Evolutionary conservation across 2,888 invertebrate genomes (phyloP).

Genomic region (Drosophila acutilabella): DNA sequence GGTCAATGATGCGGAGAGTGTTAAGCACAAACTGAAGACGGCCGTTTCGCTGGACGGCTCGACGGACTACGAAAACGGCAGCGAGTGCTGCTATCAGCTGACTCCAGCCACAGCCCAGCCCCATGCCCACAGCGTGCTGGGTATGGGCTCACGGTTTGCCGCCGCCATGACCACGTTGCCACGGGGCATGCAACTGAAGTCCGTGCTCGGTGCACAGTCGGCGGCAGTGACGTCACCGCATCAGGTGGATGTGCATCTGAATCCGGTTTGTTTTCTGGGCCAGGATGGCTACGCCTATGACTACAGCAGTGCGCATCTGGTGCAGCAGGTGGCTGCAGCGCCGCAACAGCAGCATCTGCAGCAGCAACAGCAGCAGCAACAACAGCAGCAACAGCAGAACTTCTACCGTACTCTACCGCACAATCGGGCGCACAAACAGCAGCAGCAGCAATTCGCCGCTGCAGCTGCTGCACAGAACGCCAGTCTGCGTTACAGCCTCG

Average conservation of each 20-base stretch:
- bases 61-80: constrained; percentile 80
- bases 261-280: constrained; percentile 91
- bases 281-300: constrained; percentile 90
- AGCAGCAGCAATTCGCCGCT: constrained; percentile 66
- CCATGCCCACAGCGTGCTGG: constrained; percentile 75
- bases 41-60: constrained; percentile 84
- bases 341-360: constrained; percentile 66
- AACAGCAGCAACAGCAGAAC: constrained; percentile 81
- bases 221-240: constrained; percentile 86
- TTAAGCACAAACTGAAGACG: constrained; percentile 85
- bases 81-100: constrained; percentile 85
- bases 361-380: constrained; percentile 63
- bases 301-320: constrained; percentile 84
- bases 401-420: constrained; percentile 93
- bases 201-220: constrained; percentile 66
- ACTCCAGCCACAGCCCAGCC: constrained; percentile 64
- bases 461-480: constrained; percentile 86
- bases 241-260: constrained; percentile 90
- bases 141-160: constrained; percentile 82
- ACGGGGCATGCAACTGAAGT: constrained; percentile 85
- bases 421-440: constrained; percentile 86
- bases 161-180: constrained; percentile 86
- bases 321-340: constrained; percentile 67
- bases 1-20: constrained; percentile 90
- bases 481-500: constrained; percentile 87